Evolutionary conservation across 1,140 invertebrate genomes (phyloP), one percentile per base, ranked within the genome.

Genomic region (Hyposmocoma kahamanoa): DNA sequence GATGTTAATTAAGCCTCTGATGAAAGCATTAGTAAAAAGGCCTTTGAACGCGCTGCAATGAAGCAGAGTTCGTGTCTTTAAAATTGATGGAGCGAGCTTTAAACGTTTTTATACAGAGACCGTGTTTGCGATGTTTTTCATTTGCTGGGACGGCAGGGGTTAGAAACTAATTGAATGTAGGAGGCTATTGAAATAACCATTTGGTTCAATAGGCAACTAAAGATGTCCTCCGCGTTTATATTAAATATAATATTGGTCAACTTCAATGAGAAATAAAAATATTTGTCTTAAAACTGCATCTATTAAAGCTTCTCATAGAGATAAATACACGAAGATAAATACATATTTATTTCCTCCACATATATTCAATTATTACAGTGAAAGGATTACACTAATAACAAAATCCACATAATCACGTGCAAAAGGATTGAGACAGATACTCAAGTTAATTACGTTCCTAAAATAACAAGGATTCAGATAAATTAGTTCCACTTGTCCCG

Each of bases 401-500:
- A 26, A 26, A 26, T 5, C 24, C 11, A 26, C 11, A 26, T 6
- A 6, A 26, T 26, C 24, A 26, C 24, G 11, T 26, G 5, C 11
- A 26, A 11, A 26, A 26, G 24, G 24, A n/a, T 11, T 26, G 24
- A 26, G 24, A n/a, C n/a, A n/a, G n/a, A n/a, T n/a, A n/a, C 24
- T 26, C 5, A 24, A 57, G 39, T 58, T 65, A 68, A 77, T 75
- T 71, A 71, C 49, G 50, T 58, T 59, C 70, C 61, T 59, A 64
- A 73, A 82, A 72, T 71, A 77, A 63, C 56, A 59, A 69, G 66
- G 63, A 71, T 72, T 57, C 71, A 82, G 68, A 84, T 82, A 84
- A 80, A 84, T 84, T 82, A 73, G 70, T 72, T 81, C 73, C 70
- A 82, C 81, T 84, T 84, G 78, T 81, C 66, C 61, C 52, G 56